phyloP scores from a whole-genome alignment of 2,797 vertebrate genomes.

The Synaphobranchus kaupii region DNA sequence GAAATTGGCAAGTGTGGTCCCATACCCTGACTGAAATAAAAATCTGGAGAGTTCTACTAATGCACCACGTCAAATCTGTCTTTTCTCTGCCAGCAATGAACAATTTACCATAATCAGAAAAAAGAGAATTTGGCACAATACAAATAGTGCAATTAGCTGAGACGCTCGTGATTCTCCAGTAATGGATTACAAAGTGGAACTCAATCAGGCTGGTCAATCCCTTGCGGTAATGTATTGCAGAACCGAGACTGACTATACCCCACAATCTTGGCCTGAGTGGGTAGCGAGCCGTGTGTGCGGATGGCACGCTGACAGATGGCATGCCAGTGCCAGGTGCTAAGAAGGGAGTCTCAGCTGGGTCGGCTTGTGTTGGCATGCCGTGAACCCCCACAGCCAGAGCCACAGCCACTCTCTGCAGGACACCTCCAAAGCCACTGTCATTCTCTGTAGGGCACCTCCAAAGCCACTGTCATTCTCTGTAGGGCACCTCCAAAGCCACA shows the following conservation, averaged over 20 bases:
- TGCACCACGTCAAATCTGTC: not conserved
- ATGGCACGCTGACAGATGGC: slow-evolving; percentile 29
- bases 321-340: slow-evolving; percentile 15
- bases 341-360: slow-evolving; percentile 17
- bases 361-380: not conserved
- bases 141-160: slow-evolving; percentile 26
- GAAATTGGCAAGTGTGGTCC: not conserved
- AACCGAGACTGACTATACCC: slow-evolving; percentile 19
- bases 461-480: not conserved
- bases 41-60: not conserved
- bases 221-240: slow-evolving; percentile 18
- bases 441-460: slow-evolving; percentile 3
- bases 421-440: not conserved
- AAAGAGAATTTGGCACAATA: slow-evolving; percentile 21
- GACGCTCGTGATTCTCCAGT: slow-evolving; percentile 5
- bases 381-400: not conserved
- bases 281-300: not conserved
- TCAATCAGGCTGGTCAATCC: slow-evolving; percentile 23
- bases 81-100: not conserved
- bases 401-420: not conserved
- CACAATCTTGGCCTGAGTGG: not conserved
- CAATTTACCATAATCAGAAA: slow-evolving; percentile 21
- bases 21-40: not conserved
- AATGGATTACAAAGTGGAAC: slow-evolving; percentile 28
- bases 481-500: slow-evolving; percentile 6